Evolutionary conservation across 2,888 invertebrate species (phyloP).

Genomic region (Vesta saturnalis): DNA sequence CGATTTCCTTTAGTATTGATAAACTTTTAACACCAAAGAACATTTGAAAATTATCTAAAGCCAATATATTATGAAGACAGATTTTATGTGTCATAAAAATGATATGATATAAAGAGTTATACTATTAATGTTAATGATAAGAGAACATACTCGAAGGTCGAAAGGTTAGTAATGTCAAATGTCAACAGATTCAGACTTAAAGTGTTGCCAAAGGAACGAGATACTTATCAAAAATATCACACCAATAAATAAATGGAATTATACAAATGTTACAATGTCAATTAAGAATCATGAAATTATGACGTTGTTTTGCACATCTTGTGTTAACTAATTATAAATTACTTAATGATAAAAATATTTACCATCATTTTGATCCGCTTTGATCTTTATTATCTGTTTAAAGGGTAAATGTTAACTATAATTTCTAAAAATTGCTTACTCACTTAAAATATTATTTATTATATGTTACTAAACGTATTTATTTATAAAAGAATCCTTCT

Average conservation of each 20-base stretch:
- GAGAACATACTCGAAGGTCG: constrained; percentile 25
- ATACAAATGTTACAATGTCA: constrained; percentile 16
- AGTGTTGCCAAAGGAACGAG: constrained; percentile 34
- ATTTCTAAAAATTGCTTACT: neutral
- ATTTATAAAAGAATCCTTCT: neutral
- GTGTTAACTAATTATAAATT: constrained; percentile 29
- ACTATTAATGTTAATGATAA: constrained; percentile 31
- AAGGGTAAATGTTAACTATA: neutral
- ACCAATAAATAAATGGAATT: constrained; percentile 12
- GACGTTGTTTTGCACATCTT: constrained; percentile 28
- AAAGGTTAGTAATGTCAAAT: constrained; percentile 27
- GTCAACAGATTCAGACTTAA: constrained; percentile 26
- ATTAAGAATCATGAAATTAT: neutral
- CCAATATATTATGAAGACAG: constrained; percentile 35
- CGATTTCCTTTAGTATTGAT: constrained; percentile 30
- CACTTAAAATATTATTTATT: neutral
- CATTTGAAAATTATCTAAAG: constrained; percentile 37
- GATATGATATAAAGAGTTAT: constrained; percentile 23
- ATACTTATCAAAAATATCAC: constrained; percentile 36
- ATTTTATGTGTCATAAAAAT: constrained; percentile 37
- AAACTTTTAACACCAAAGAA: constrained; percentile 37
- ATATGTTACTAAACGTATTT: neutral
- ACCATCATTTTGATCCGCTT: constrained; percentile 1
- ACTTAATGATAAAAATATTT: neutral
- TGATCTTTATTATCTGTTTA: constrained; percentile 13